Conservation (phyloP, 2,797 vertebrate species). For the Pampus argenteus region DNA sequence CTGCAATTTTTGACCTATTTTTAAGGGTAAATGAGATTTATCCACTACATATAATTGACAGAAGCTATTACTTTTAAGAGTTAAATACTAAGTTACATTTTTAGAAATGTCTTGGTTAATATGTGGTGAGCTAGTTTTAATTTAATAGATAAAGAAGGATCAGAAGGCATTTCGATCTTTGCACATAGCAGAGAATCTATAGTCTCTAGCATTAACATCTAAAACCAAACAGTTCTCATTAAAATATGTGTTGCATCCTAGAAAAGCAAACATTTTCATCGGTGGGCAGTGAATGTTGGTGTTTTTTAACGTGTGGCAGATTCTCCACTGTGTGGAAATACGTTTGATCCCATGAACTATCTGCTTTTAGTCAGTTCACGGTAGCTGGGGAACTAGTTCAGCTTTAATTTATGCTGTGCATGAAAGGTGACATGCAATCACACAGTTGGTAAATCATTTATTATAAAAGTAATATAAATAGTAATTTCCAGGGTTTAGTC, state of each 20-base stretch:
- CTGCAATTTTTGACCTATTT: constrained; percentile 39
- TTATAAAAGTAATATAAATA: neutral
- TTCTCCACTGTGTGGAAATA: neutral
- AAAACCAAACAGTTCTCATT: neutral
- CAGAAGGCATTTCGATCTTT: too few relatives aligned
- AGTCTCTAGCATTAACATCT: too few relatives aligned
- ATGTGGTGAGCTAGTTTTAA: too few relatives aligned
- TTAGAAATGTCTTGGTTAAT: too few relatives aligned
- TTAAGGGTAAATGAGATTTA: constrained; percentile 35
- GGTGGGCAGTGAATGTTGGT: neutral
- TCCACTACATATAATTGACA: neutral
- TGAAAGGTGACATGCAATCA: neutral
- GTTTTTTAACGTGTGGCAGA: neutral
- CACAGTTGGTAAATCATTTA: neutral
- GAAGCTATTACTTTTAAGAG: neutral
- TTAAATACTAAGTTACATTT: neutral
- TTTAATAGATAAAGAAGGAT: too few relatives aligned
- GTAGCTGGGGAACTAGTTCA: neutral
- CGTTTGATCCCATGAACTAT: neutral
- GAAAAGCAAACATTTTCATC: neutral
- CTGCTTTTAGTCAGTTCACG: neutral
- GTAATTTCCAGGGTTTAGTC: neutral
- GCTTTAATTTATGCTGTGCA: constrained; percentile 3
- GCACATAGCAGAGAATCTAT: too few relatives aligned
- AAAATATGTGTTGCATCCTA: neutral